Conservation (phyloP, 2,113 vertebrate species). For the Onychorhynchus coronatus region DNA sequence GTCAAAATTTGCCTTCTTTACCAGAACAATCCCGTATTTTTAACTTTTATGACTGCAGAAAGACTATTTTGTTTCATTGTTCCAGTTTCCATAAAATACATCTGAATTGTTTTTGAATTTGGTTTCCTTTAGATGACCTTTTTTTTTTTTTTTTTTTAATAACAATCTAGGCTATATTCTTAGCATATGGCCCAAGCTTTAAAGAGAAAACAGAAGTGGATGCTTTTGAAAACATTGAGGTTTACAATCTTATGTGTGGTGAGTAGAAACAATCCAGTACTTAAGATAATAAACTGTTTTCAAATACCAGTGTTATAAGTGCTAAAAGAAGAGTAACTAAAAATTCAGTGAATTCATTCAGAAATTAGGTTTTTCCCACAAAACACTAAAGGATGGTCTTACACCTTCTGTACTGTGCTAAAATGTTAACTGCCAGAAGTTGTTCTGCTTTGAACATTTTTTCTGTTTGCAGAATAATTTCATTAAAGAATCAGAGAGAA, state of each 20-base stretch:
- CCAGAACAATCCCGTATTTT: neutral
- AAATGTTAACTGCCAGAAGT: neutral
- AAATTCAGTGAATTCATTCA: neutral
- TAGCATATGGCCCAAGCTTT: conserved; percentile 88
- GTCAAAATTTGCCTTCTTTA: neutral
- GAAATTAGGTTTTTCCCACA: neutral
- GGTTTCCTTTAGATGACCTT: neutral
- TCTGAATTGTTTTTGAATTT: neutral
- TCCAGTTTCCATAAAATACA: neutral
- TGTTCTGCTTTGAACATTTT: neutral
- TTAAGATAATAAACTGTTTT: neutral
- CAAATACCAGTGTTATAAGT: neutral
- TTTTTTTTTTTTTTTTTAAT: neutral
- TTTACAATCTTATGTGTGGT: conserved; percentile 98
- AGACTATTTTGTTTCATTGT: neutral
- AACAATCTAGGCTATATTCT: conserved; percentile 84
- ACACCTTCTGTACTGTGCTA: neutral
- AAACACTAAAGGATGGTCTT: neutral
- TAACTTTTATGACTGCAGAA: neutral
- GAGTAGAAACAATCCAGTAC: conserved; percentile 58
- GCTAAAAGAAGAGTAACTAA: neutral
- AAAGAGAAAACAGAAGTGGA: conserved; percentile 79
- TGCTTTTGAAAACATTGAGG: conserved; percentile 93
- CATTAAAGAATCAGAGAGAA: neutral
- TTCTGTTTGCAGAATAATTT: neutral